Conservation (phyloP, 2,797 vertebrate species). For the Coregonus sp. region DNA sequence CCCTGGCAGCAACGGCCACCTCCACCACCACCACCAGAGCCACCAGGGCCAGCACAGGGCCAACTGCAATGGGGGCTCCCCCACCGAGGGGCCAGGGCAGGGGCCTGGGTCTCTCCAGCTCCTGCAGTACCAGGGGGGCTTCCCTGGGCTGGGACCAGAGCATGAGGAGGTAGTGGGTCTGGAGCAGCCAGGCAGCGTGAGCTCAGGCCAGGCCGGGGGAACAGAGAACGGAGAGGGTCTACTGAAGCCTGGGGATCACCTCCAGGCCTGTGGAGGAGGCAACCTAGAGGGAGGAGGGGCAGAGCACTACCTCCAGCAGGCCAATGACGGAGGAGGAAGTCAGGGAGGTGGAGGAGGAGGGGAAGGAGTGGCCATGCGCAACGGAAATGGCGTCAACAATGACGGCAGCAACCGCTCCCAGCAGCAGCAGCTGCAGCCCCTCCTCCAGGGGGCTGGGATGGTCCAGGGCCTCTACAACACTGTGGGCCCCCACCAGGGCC, state of each 20-base stretch:
- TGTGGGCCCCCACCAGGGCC: conserved; percentile 83
- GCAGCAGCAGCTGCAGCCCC: conserved; percentile 79
- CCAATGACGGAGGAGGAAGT: conserved; percentile 56
- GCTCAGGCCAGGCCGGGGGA: conserved; percentile 59
- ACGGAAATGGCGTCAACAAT: conserved; percentile 63
- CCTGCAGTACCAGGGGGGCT: conserved; percentile 94
- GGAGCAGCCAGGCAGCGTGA: conserved; percentile 74
- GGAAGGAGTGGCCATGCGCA: conserved; percentile 73
- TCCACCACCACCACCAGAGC: conserved; percentile 71
- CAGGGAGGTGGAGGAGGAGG: conserved; percentile 38
- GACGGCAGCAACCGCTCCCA: conserved; percentile 60
- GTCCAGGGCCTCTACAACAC: conserved; percentile 93
- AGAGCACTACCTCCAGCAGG: conserved; percentile 90
- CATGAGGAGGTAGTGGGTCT: conserved; percentile 86
- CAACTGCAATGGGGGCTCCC: conserved; percentile 89
- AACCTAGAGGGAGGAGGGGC: conserved; percentile 77
- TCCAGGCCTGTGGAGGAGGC: conserved; percentile 83
- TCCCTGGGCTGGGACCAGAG: conserved; percentile 89
- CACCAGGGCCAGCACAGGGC: conserved; percentile 75
- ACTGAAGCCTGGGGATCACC: conserved; percentile 88
- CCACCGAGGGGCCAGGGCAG: conserved; percentile 77
- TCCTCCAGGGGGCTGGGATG: conserved; percentile 88
- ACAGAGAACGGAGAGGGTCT: conserved; percentile 81
- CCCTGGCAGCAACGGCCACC: conserved; percentile 69
- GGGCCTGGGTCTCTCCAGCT: conserved; percentile 87